These are phyloP conservation scores for Chiridota heheva DNA, from an alignment of 35 echinoderm and acorn worm species.

Conservation along the genomic window DNA sequence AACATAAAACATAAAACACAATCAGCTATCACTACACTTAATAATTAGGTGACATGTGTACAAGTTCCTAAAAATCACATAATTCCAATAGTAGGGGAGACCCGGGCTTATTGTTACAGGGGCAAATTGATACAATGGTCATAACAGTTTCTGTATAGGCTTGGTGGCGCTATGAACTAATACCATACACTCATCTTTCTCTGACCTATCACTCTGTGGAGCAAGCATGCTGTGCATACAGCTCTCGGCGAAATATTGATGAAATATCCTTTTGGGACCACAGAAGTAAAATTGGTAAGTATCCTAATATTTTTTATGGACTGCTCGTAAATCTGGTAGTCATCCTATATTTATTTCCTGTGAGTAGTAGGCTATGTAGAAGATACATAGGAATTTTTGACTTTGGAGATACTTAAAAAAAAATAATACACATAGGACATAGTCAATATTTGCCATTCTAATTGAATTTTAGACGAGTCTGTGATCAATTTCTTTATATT, in stretches of 20 bases:
- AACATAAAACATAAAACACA: no score
- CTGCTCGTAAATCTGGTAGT: not conserved
- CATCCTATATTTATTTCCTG: not conserved
- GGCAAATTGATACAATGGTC: constrained; percentile 1
- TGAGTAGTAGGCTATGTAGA: no score
- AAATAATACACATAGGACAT: no score
- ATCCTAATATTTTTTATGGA: not conserved
- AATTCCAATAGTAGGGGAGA: not conserved
- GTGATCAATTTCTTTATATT: no score
- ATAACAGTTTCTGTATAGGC: not conserved
- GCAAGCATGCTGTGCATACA: not conserved
- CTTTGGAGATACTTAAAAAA: no score
- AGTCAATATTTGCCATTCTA: no score
- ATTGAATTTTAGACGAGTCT: no score
- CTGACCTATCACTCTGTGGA: not conserved
- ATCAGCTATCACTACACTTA: no score
- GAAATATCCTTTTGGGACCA: not conserved
- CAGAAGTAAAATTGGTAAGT: not conserved
- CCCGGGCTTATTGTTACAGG: no score
- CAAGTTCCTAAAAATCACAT: no score
- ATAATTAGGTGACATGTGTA: no score
- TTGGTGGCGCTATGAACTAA: not conserved
- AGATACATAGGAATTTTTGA: no score
- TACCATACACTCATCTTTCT: not conserved
- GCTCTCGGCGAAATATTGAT: not conserved